A percentile compares a stretch with the other conserved stretches of the same genome.
Conservation (phyloP, 92 coral and sea anemone genomes). For the Paramuricea clavata region DNA sequence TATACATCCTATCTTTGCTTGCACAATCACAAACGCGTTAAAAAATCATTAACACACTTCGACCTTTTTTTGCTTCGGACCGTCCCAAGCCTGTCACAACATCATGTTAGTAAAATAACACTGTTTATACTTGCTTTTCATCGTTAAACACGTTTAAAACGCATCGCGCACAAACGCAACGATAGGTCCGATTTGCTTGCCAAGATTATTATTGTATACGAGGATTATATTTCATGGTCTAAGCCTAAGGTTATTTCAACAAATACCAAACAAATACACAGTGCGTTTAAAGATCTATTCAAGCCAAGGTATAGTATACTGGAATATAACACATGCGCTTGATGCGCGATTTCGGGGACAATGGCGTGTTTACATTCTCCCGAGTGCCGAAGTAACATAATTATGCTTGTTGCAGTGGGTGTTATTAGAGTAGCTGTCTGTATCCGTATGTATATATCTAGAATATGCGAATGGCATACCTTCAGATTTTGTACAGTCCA, state of each 20-base stretch:
- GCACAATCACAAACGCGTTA: not conserved
- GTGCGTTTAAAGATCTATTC: not conserved
- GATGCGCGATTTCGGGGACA: not conserved
- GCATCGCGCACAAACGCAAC: not conserved
- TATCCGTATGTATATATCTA: no score
- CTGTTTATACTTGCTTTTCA: not conserved
- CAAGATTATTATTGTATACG: no score
- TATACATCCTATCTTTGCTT: not conserved
- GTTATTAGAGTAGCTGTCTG: no score
- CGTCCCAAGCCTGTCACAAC: not conserved
- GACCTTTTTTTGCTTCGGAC: no score
- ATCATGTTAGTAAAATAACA: not conserved
- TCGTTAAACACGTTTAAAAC: not conserved
- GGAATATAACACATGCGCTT: not conserved
- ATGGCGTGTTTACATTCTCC: conserved; percentile 13
- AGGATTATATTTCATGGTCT: not conserved
- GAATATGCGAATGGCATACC: not conserved
- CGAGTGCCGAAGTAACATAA: not conserved
- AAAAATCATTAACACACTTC: no score
- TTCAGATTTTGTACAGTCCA: not conserved
- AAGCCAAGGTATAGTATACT: not conserved
- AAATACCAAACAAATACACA: not conserved
- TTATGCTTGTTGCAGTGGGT: no score
- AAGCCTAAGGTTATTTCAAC: not conserved
- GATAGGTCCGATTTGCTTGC: no score